A percentile compares a stretch with the other conserved stretches of the same genome.
These are phyloP conservation scores for Homalodisca vitripennis DNA, from an alignment of 1,140 invertebrate genomes.

Conservation along the genomic window DNA sequence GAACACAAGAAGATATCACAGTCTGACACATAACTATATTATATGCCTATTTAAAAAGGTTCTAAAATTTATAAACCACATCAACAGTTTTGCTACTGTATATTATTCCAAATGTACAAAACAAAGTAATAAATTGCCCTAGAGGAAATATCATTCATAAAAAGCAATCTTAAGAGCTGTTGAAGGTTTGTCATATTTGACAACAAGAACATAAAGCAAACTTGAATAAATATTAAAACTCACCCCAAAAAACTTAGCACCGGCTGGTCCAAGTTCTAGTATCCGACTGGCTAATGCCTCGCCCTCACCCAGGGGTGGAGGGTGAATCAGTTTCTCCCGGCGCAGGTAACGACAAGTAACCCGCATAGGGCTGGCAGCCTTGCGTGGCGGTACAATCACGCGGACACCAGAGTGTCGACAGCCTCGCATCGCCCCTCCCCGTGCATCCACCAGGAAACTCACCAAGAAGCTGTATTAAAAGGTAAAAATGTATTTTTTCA, in stretches of 20 bases:
- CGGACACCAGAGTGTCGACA: constrained; percentile 93
- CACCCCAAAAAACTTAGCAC: constrained; percentile 92
- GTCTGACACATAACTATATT: too few relatives aligned
- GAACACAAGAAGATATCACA: too few relatives aligned
- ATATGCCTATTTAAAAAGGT: too few relatives aligned
- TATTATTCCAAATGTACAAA: too few relatives aligned
- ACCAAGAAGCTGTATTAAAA: constrained; percentile 79
- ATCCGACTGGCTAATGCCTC: constrained; percentile 91
- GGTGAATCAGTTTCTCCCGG: constrained; percentile 73
- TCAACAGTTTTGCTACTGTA: too few relatives aligned
- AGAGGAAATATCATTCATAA: too few relatives aligned
- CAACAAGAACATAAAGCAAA: too few relatives aligned
- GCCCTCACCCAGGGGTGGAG: constrained; percentile 93
- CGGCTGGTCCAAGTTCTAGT: constrained; percentile 91
- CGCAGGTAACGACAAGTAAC: constrained; percentile 90
- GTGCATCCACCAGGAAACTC: constrained; percentile 95
- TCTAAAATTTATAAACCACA: too few relatives aligned
- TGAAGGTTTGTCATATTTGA: too few relatives aligned
- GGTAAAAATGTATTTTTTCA: too few relatives aligned
- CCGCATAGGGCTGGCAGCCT: constrained; percentile 88
- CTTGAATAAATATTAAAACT: background rate
- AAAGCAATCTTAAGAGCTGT: too few relatives aligned
- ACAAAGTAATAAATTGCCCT: too few relatives aligned
- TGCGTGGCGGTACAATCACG: constrained; percentile 91
- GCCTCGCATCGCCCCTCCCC: constrained; percentile 94